Evolutionary conservation across 2,888 invertebrate species (phyloP).

Genomic region (Leucania comma): DNA sequence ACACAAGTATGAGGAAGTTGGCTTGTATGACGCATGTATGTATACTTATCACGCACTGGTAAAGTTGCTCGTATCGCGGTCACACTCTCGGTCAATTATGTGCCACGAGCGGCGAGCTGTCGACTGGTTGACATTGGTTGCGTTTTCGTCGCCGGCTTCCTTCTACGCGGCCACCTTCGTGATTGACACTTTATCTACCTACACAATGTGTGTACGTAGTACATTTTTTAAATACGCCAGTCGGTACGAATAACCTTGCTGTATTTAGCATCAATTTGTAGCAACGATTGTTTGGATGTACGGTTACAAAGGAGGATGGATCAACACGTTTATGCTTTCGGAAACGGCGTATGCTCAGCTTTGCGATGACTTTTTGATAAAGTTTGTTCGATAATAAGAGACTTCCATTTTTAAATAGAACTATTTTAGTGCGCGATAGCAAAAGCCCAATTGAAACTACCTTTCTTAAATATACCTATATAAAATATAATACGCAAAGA

Average conservation of each 20-base stretch:
- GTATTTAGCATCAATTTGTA: conserved; percentile 60
- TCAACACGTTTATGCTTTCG: conserved; percentile 27
- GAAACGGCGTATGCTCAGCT: conserved; percentile 11
- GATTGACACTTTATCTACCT: conserved; percentile 75
- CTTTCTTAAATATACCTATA: not conserved
- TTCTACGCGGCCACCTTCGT: conserved; percentile 73
- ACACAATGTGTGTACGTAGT: conserved; percentile 63
- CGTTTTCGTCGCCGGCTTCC: conserved; percentile 79
- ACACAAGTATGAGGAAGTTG: conserved; percentile 67
- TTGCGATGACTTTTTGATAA: not conserved
- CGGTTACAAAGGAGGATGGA: conserved; percentile 19
- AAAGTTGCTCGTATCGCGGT: conserved; percentile 71
- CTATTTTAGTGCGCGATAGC: not conserved
- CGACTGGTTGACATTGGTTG: conserved; percentile 81
- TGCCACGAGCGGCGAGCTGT: conserved; percentile 67
- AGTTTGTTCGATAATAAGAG: not conserved
- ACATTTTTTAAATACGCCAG: conserved; percentile 65
- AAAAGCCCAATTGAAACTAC: not conserved
- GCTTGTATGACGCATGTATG: conserved; percentile 65
- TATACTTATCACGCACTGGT: conserved; percentile 68
- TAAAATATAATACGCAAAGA: conserved; percentile 23
- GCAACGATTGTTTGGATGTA: conserved; percentile 64
- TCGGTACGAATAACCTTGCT: conserved; percentile 36
- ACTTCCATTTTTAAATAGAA: too few species aligned
- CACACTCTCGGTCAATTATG: conserved; percentile 75